A percentile compares a stretch with the other conserved stretches of the same genome.
Conservation (phyloP, 2,797 vertebrate genomes). For the Florisuga fusca region DNA sequence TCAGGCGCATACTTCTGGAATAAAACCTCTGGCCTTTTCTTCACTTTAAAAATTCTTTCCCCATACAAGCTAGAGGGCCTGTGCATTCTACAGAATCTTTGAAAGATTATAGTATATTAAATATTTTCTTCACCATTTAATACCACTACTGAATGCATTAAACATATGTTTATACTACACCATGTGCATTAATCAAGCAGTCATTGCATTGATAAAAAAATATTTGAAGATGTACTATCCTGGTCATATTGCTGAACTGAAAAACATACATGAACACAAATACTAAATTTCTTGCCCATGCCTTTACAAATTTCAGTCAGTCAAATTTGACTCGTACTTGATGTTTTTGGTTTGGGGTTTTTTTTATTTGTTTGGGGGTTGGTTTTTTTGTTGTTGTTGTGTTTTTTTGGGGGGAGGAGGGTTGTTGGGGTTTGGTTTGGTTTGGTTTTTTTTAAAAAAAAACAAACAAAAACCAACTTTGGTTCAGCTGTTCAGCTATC, state of each 20-base stretch:
- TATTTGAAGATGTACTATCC: slow-evolving; percentile 14
- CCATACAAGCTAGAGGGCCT: not conserved
- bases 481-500: not conserved
- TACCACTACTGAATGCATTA: slow-evolving; percentile 37
- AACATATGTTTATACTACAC: slow-evolving; percentile 16
- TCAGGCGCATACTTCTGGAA: slow-evolving; percentile 32
- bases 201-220: slow-evolving; percentile 34
- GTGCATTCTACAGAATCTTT: slow-evolving; percentile 38
- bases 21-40: slow-evolving; percentile 64
- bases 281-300: slow-evolving; percentile 25
- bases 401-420: not conserved
- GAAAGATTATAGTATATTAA: slow-evolving; percentile 44
- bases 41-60: slow-evolving; percentile 66
- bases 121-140: slow-evolving; percentile 57
- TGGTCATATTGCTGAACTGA: not conserved
- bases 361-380: not conserved
- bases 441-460: not conserved
- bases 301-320: slow-evolving; percentile 18
- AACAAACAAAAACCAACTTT: not conserved
- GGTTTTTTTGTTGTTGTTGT: not conserved
- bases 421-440: too few relatives aligned
- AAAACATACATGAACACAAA: not conserved
- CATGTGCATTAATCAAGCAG: slow-evolving; percentile 57
- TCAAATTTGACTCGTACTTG: not conserved
- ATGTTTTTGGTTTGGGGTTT: too few relatives aligned